A percentile compares a stretch with the other conserved stretches of the same genome.
Evolutionary conservation across 1,140 invertebrate species (phyloP).

Genomic region (Thrips palmi): DNA sequence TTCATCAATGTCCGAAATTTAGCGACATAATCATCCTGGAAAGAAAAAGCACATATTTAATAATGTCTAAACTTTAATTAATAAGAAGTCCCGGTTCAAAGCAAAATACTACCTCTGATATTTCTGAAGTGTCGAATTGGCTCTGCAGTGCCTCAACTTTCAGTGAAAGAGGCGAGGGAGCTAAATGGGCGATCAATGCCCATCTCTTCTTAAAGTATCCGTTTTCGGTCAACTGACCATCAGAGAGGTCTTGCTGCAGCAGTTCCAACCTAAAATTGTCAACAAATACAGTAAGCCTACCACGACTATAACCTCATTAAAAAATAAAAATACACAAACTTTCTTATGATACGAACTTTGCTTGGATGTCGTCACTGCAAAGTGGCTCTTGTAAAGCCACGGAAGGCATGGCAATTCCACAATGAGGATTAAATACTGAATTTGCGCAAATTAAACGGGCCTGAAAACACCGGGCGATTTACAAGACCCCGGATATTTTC

Average conservation of each 20-base stretch:
- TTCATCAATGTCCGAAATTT: conserved; percentile 10
- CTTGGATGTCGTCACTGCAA: too few species aligned
- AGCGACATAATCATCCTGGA: conserved; percentile 5
- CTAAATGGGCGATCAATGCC: conserved; percentile 15
- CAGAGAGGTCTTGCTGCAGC: conserved; percentile 13
- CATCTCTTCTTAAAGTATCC: conserved; percentile 17
- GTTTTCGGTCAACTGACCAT: conserved; percentile 16
- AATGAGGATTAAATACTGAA: too few species aligned
- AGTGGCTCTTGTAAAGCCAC: too few species aligned
- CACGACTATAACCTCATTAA: too few species aligned
- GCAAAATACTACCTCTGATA: conserved; percentile 14
- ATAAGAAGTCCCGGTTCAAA: not conserved
- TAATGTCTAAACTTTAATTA: conserved; percentile 1
- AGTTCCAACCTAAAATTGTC: conserved; percentile 11
- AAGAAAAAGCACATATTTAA: too few species aligned
- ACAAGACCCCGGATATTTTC: too few species aligned
- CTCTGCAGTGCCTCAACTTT: conserved; percentile 12
- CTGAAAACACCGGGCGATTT: too few species aligned
- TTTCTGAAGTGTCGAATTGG: conserved; percentile 8
- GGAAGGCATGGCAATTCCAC: too few species aligned
- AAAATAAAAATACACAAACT: too few species aligned
- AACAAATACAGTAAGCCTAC: not conserved
- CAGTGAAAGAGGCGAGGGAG: conserved; percentile 7
- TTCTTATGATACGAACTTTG: too few species aligned
- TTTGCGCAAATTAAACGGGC: too few species aligned